phyloP scores from a whole-genome alignment of 1,140 invertebrate species.

The Chrysomallon squamiferum region DNA sequence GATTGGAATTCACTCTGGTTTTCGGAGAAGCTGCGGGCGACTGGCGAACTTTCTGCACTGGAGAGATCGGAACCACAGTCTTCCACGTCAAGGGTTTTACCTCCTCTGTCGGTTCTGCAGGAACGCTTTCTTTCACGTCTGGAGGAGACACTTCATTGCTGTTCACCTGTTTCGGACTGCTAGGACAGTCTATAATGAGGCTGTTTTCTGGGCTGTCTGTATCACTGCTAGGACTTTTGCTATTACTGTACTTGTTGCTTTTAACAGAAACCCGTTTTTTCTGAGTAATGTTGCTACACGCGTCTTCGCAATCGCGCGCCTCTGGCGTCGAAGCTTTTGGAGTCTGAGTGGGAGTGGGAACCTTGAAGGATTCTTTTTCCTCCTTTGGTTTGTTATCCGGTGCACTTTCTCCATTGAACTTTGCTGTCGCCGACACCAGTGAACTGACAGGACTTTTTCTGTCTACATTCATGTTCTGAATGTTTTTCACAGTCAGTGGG shows the following conservation, averaged over 20 bases:
- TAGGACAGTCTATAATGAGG: slow-evolving; percentile 57
- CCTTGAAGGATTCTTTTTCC: slow-evolving; percentile 31
- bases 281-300: not conserved
- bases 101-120: slow-evolving; percentile 4
- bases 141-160: slow-evolving; percentile 14
- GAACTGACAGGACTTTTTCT: not conserved
- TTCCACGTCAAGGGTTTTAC: slow-evolving; percentile 21
- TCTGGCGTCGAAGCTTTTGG: slow-evolving; percentile 18
- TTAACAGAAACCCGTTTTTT: not conserved
- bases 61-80: slow-evolving; percentile 18
- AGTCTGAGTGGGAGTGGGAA: slow-evolving; percentile 13
- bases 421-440: not conserved
- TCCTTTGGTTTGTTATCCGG: slow-evolving; percentile 9
- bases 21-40: slow-evolving; percentile 10
- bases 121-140: not conserved
- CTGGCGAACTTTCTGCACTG: slow-evolving; percentile 5
- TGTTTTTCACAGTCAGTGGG: not conserved
- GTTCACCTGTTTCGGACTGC: slow-evolving; percentile 26
- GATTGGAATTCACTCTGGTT: not conserved
- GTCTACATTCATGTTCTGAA: not conserved
- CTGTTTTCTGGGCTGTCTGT: slow-evolving; percentile 60
- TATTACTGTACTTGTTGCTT: slow-evolving; percentile 7
- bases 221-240: slow-evolving; percentile 36
- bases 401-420: slow-evolving; percentile 22
- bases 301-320: not conserved